Conservation (phyloP, 1,140 invertebrate genomes). For the Schlechtendalia chinensis region DNA sequence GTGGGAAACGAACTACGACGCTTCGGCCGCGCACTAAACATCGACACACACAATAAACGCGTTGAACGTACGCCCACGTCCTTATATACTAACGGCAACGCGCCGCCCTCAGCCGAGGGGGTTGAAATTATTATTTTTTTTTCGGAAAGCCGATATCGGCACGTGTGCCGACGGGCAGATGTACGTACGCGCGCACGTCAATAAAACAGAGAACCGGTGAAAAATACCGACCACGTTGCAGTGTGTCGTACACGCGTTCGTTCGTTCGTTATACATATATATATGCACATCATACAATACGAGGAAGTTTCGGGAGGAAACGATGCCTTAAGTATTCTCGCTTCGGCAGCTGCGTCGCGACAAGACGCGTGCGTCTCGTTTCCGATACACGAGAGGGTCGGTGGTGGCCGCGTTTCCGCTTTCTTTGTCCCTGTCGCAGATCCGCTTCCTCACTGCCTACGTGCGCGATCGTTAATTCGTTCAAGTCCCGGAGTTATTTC, state of each 20-base stretch:
- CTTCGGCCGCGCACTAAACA: background rate
- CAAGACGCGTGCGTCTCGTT: background rate
- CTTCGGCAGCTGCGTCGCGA: constrained; percentile 33
- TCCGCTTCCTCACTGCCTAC: background rate
- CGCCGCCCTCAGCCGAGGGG: background rate
- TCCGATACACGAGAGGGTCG: background rate
- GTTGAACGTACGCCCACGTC: background rate
- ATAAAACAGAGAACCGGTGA: constrained; percentile 22
- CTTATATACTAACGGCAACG: constrained; percentile 18
- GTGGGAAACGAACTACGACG: background rate
- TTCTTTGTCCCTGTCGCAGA: background rate
- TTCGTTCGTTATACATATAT: background rate
- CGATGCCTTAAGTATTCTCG: background rate
- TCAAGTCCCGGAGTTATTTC: too few relatives aligned
- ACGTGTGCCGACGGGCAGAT: constrained; percentile 39
- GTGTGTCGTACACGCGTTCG: constrained; percentile 9
- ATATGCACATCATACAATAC: background rate
- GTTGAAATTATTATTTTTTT: constrained; percentile 22
- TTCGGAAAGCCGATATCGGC: constrained; percentile 39
- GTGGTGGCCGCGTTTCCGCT: constrained; percentile 21
- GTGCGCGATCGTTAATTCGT: background rate
- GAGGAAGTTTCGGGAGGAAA: constrained; percentile 17
- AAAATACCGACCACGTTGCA: background rate
- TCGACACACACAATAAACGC: background rate
- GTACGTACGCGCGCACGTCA: background rate